Evolutionary conservation across 2,797 vertebrate genomes (phyloP).

Genomic region (Neostethus bicornis): DNA sequence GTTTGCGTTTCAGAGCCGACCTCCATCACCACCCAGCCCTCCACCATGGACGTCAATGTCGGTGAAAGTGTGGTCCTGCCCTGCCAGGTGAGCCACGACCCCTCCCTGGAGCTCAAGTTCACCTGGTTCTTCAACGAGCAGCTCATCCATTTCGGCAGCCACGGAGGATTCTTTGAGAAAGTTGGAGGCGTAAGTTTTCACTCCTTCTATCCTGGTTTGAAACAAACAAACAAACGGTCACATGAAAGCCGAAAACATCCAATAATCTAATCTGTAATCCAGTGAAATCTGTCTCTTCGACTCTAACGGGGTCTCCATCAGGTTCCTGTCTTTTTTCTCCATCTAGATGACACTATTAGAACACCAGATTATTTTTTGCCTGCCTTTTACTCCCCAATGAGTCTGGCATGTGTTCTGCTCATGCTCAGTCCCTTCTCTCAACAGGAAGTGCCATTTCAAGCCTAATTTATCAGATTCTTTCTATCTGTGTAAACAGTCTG

Average conservation of each 20-base stretch:
- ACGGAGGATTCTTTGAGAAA: constrained; percentile 95
- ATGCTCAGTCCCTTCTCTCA: too few species aligned
- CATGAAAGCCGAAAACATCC: constrained; percentile 14
- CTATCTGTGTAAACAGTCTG: too few species aligned
- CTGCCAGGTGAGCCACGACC: constrained; percentile 94
- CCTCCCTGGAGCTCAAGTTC: constrained; percentile 90
- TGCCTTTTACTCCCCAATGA: too few species aligned
- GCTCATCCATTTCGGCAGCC: constrained; percentile 92
- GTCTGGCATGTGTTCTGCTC: too few species aligned
- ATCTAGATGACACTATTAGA: too few species aligned
- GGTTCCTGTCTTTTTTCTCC: too few species aligned
- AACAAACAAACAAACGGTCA: constrained; percentile 7
- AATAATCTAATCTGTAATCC: too few species aligned
- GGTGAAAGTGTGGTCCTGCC: constrained; percentile 96
- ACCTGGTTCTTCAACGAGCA: constrained; percentile 97
- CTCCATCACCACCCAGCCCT: constrained; percentile 86
- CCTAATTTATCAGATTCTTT: too few species aligned
- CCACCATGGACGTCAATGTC: constrained; percentile 92
- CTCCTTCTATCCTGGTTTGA: constrained; percentile 13
- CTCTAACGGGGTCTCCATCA: too few species aligned
- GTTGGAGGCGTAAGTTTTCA: constrained; percentile 93
- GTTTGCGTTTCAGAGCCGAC: constrained; percentile 86
- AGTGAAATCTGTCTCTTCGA: too few species aligned
- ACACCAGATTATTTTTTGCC: too few species aligned
- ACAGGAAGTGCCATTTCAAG: too few species aligned